Base-by-base conservation (phyloP, 2,888 invertebrate genomes). In the Drosophila conformis region DNA sequence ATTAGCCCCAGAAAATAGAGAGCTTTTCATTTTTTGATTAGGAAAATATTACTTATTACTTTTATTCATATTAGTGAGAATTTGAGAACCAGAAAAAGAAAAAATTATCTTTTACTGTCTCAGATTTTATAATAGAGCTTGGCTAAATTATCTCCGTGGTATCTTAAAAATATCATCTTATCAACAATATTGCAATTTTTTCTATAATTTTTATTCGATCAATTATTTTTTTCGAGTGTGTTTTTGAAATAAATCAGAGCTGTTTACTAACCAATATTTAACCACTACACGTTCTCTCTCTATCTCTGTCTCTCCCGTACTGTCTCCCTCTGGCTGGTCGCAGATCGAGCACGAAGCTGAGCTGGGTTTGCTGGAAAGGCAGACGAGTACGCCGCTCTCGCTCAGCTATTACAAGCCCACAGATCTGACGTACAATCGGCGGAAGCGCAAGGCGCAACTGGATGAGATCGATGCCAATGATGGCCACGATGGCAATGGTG, bases 341-440 rank as follows among this genome's bases (percentile, higher is more conserved):
- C 84, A 91, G 91, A 91, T 91, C 70, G 91, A 91, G 77, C 89
- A 85, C 69, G 91, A 91, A 75, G 64, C 80, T 25, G 91, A 91
- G 59, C 75, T 91, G 68, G 78, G 74, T 31, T 77, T 91, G 76
- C 76, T 84, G 42, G 88, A 88, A 13, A 71, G 87, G 13, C 77
- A 78, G 77, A 82, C 86, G 73, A 83, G 90, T 64, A 91, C 91
- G 56, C 91, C 91, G 60, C 71, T 90, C 54, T 84, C 91, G 33
- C 68, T 90, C 36, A 90, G 89, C 62, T 91, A 87, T 69, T 90
- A 84, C 63, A 91, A 90, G 75, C 78, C 90, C 53, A 89, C 91
- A 59, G 87, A 87, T 72, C 82, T 87, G 68, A 87, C 87, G n/a
- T 87, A 79, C 51, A 87, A 87, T 73, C 76, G 81, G 70, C 88